Conservation (phyloP, 2,113 vertebrate genomes). For the Antechinus stuartii region DNA sequence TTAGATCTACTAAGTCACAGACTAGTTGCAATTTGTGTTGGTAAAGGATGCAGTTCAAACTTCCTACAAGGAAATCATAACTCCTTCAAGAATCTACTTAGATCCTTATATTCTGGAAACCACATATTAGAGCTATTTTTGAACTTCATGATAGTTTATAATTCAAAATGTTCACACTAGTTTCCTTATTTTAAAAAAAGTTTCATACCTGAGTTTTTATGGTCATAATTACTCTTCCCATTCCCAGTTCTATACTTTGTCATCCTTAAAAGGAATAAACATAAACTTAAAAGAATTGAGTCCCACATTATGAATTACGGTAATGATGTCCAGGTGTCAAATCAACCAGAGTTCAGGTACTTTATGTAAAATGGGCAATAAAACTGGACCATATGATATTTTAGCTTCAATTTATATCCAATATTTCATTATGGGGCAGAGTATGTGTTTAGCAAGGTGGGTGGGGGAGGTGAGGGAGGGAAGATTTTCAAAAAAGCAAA, state of each 20-base stretch:
- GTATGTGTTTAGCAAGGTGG: neutral
- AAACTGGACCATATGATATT: neutral
- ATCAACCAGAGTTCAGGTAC: conserved; percentile 22
- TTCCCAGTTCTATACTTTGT: conserved; percentile 34
- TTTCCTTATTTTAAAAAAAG: conserved; percentile 59
- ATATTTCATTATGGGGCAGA: neutral
- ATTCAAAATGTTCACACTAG: conserved; percentile 65
- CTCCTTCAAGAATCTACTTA: neutral
- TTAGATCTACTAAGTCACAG: neutral
- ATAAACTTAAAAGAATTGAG: conserved; percentile 48
- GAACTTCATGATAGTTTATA: conserved; percentile 55
- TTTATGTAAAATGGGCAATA: neutral
- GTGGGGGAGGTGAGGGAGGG: neutral
- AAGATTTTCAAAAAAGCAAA: conserved; percentile 68
- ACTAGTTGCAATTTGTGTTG: neutral
- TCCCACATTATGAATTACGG: conserved; percentile 25
- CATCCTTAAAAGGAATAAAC: conserved; percentile 26
- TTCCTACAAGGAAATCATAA: neutral
- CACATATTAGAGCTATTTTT: conserved; percentile 56
- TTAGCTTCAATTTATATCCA: neutral
- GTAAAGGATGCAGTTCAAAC: neutral
- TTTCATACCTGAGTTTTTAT: conserved; percentile 6
- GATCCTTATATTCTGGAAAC: conserved; percentile 23
- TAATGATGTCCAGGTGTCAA: conserved; percentile 41
- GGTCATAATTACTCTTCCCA: neutral